Percentiles rank a stretch among this genome's conserved stretches.
Evolutionary conservation across 2,113 vertebrate genomes (phyloP).

Genomic region (Proteles cristata): DNA sequence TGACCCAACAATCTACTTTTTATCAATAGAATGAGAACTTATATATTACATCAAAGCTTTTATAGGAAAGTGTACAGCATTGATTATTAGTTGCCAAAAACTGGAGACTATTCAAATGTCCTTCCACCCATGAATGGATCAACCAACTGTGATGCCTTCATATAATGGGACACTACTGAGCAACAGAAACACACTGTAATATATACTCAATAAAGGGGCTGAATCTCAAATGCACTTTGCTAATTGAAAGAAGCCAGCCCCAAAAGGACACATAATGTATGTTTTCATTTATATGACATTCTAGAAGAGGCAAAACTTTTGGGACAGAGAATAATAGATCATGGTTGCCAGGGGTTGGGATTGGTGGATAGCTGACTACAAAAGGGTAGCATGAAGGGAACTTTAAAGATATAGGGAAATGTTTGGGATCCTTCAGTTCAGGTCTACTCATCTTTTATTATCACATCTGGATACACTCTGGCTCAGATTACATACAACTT

Average conservation of each 20-base stretch:
- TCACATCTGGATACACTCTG: background rate
- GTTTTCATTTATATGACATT: background rate
- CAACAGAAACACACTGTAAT: background rate
- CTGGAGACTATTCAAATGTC: background rate
- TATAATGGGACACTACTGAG: background rate
- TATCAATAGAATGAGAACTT: background rate
- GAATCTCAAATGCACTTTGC: background rate
- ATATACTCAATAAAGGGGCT: background rate
- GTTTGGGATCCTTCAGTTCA: background rate
- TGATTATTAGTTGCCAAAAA: background rate
- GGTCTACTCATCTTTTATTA: background rate
- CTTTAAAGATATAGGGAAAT: background rate
- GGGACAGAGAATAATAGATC: background rate
- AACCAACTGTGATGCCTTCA: background rate
- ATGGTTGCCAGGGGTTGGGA: background rate
- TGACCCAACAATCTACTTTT: background rate
- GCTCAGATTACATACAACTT: background rate
- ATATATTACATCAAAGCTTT: background rate
- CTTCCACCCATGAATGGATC: background rate
- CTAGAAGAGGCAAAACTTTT: background rate
- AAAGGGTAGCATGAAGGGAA: background rate
- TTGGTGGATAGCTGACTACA: background rate
- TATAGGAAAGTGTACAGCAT: background rate
- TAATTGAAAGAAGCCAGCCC: background rate
- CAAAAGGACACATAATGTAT: background rate